Evolutionary conservation across 2,888 invertebrate species (phyloP), one percentile per base, ranked within the genome.

Genomic region (Polyommatus icarus): DNA sequence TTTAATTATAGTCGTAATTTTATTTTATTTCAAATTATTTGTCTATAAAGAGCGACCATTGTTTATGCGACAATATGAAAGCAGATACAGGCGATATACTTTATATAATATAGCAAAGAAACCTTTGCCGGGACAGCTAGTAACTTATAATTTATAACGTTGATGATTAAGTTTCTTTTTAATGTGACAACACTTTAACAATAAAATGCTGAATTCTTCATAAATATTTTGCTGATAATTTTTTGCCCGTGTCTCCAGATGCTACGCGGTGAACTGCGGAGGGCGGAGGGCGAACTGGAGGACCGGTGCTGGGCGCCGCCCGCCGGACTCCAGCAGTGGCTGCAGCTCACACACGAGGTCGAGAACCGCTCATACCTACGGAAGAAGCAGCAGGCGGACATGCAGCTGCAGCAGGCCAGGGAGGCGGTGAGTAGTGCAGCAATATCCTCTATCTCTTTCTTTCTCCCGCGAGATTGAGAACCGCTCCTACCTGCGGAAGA

Each of bases 341-440:
- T 99, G 20, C 99, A 99, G 88, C 94, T 98, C 76, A 99, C 99
- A 0, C 98, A 99, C 90, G 99, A 99, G 94, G 95, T 98, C 79
- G 99, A 99, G 91, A 97, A 98, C 90, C 96, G 97, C 83, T 94
- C 97, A 24, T 99, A 98, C 88, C 95, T 97, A 79, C 96, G 97
- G 83, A 99, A 99, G 91, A 97, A 97, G 88, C 95, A 96, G 81
- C 93, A 95, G 71, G 98, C 98, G 0, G 98, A 98, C 83, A 94
- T 96, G 85, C 98, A 98, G 87, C 92, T 99, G 80, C 96, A 97
- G 86, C 96, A 96, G 85, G 98, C 98, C 10, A 96, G 98, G 85
- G 98, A 98, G 88, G 98, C 97, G 84, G 98, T 98, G 87, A 67
- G 67, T 67, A 32, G 15, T 24, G 24, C 24, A 24, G 18, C 95